These are phyloP conservation scores for Henricia sp. DNA, from an alignment of 53 echinoderm and acorn worm species.

Conservation along the genomic window DNA sequence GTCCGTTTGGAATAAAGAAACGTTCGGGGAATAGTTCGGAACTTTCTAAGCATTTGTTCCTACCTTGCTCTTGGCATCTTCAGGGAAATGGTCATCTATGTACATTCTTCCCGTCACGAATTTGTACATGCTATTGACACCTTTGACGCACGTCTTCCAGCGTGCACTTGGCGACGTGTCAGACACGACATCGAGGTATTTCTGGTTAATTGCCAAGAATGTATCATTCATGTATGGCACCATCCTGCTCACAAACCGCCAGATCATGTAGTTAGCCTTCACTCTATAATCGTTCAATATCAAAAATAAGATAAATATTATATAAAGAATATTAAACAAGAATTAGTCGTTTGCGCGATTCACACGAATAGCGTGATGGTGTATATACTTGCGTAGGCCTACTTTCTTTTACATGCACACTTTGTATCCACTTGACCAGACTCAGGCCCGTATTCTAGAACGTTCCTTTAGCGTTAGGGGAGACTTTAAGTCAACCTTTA, in stretches of 20 bases:
- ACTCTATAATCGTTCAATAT: slow-evolving; percentile 49
- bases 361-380: no score
- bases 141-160: slow-evolving; percentile 72
- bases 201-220: slow-evolving; percentile 60
- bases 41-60: no score
- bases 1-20: no score
- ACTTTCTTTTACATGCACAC: no score
- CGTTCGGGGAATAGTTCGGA: no score
- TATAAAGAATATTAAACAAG: not conserved
- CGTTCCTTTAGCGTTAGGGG: no score
- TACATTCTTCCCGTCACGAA: slow-evolving; percentile 88
- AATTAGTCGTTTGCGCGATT: no score
- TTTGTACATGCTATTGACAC: slow-evolving; percentile 30
- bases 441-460: no score
- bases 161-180: slow-evolving; percentile 68
- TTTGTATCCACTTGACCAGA: no score
- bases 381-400: no score
- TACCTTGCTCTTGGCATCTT: slow-evolving; percentile 79
- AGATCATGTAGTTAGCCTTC: slow-evolving; percentile 78
- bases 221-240: slow-evolving; percentile 60
- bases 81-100: slow-evolving; percentile 77
- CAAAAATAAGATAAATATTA: not conserved
- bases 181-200: slow-evolving; percentile 47
- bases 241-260: slow-evolving; percentile 57
- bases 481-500: no score